phyloP scores from a whole-genome alignment of 2,797 vertebrate genomes.

The Pangasius macronema region DNA sequence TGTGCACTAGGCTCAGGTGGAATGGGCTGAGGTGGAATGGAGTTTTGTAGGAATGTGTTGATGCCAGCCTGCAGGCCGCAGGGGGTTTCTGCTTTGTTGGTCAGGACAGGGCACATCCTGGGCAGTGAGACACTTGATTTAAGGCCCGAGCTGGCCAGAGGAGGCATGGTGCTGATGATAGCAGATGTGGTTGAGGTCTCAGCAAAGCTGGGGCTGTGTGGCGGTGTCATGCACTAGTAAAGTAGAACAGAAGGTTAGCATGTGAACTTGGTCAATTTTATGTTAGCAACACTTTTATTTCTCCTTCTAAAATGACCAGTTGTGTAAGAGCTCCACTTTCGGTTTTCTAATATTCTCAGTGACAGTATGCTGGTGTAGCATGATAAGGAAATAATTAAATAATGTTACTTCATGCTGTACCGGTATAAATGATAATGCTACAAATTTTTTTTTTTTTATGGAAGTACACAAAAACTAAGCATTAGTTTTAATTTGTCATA shows the following conservation, averaged over 20 bases:
- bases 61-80: slow-evolving; percentile 35
- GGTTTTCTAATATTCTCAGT: not conserved
- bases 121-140: slow-evolving; percentile 53
- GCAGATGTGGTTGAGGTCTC: slow-evolving; percentile 74
- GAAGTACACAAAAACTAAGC: not conserved
- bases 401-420: not conserved
- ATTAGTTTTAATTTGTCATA: not conserved
- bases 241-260: slow-evolving; percentile 31
- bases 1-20: slow-evolving; percentile 56
- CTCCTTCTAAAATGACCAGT: not conserved
- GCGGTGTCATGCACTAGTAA: slow-evolving; percentile 93
- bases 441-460: not conserved
- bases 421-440: not conserved
- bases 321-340: slow-evolving; percentile 12
- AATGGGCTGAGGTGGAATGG: slow-evolving; percentile 38
- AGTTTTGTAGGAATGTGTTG: slow-evolving; percentile 52
- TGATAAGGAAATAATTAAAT: not conserved
- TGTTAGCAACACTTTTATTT: slow-evolving; percentile 8
- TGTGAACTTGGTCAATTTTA: not conserved
- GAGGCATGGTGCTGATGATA: slow-evolving; percentile 43
- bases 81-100: slow-evolving; percentile 36
- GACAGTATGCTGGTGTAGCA: not conserved
- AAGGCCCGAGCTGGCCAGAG: slow-evolving; percentile 52
- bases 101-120: slow-evolving; percentile 43
- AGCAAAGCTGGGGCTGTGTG: slow-evolving; percentile 88